Percentiles rank a stretch among this genome's conserved stretches.
Conservation (phyloP, 2,113 vertebrate genomes). For the Xiphorhynchus elegans region DNA sequence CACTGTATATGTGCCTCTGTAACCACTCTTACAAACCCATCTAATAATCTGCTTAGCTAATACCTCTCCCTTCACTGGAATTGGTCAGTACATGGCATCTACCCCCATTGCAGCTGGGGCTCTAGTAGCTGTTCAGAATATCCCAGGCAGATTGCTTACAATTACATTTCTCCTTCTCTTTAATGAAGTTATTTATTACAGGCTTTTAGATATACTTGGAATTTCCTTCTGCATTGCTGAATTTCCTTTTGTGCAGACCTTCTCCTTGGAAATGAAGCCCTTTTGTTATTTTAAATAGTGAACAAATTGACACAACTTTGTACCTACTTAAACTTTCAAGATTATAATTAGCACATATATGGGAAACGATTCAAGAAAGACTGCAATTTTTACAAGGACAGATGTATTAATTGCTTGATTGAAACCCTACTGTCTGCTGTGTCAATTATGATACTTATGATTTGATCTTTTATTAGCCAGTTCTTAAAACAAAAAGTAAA, state of each 20-base stretch:
- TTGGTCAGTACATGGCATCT: not conserved
- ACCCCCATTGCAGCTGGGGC: not conserved
- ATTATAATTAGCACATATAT: slow-evolving; percentile 7
- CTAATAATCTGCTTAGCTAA: not conserved
- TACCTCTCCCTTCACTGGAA: not conserved
- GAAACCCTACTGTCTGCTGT: not conserved
- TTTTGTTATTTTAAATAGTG: slow-evolving; percentile 15
- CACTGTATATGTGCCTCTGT: not conserved
- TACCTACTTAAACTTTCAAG: not conserved
- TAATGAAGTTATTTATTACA: not conserved
- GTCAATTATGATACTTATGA: not conserved
- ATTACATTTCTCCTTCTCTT: not conserved
- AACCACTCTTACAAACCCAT: not conserved
- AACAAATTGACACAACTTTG: not conserved
- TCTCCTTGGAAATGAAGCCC: not conserved
- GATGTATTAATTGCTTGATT: not conserved
- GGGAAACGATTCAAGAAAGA: not conserved
- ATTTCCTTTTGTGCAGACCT: not conserved
- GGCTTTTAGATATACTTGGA: not conserved
- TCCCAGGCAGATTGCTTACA: not conserved
- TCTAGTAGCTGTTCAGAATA: not conserved
- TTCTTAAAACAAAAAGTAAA: not conserved
- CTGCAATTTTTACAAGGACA: not conserved
- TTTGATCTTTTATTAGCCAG: not conserved
- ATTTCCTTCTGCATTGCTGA: not conserved